phyloP scores from a whole-genome alignment of 2,797 vertebrate species.

The Sylvilagus floridanus region DNA sequence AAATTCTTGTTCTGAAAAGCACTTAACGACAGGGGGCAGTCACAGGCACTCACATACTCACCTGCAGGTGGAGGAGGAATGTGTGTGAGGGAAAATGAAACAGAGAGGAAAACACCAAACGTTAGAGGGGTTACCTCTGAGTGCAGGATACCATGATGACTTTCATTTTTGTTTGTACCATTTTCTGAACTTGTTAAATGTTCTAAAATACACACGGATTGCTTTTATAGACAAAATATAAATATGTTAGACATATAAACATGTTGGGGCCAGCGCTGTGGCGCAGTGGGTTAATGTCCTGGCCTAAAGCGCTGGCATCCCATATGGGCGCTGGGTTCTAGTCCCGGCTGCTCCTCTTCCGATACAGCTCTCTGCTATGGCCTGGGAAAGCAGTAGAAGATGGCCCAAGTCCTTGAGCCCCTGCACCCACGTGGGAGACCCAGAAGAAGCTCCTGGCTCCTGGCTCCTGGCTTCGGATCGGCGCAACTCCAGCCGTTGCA shows the following conservation, averaged over 20 bases:
- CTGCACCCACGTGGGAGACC: too few relatives aligned
- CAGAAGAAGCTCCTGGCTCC: too few relatives aligned
- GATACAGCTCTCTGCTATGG: too few relatives aligned
- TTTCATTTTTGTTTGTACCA: not conserved
- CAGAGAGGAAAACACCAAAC: not conserved
- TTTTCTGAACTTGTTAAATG: constrained; percentile 11
- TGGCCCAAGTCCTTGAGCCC: too few relatives aligned
- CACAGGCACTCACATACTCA: not conserved
- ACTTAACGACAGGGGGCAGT: not conserved
- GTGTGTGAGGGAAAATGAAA: not conserved
- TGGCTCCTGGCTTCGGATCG: too few relatives aligned
- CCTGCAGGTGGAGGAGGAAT: not conserved
- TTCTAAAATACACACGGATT: constrained; percentile 42
- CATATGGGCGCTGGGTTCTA: too few relatives aligned
- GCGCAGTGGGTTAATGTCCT: too few relatives aligned
- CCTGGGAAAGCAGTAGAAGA: too few relatives aligned
- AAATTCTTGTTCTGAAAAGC: not conserved
- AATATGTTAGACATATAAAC: not conserved
- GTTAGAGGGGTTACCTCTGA: not conserved
- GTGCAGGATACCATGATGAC: not conserved
- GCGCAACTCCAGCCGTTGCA: too few relatives aligned
- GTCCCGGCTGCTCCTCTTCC: too few relatives aligned
- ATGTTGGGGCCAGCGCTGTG: too few relatives aligned
- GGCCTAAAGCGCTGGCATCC: too few relatives aligned
- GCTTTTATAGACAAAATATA: constrained; percentile 20